Evolutionary conservation across 2,888 invertebrate genomes (phyloP), one percentile per base, ranked within the genome.

Genomic region (Phengaris alcon): DNA sequence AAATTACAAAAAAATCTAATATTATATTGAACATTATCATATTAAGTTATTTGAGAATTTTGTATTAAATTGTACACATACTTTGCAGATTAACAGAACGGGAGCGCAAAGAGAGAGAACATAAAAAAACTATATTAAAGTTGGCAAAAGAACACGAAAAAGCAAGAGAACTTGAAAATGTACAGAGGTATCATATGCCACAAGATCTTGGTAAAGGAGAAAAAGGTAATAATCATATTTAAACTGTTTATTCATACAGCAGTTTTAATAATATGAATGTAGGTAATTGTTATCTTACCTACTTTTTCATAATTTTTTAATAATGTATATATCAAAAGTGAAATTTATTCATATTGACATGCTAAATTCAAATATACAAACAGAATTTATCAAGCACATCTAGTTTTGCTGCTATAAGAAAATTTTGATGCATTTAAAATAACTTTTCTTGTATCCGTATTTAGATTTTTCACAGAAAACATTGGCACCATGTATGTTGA

Each of bases 101-200:
- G 77, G 99, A 99, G 87, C 96, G 95, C 77, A 95, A 95, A 81
- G 97, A 98, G 80, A 93, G 98, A 55, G 95, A 97, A 77, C 97
- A 99, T 85, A 99, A 99, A 86, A 98, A 98, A 85, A 97, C 97
- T 79, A 93, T 99, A 70, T 91, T 99, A 22, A 95, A 96, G 83
- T 94, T 99, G 78, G 99, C 99, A 1, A 97, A 97, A 85, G 98
- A 99, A 87, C 99, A 99, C 95, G 98, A 98, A 86, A 96, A 96
- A 84, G 99, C 99, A 0, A 94, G 98, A 76, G 98, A 99, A 85
- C 90, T 99, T 77, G 98, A 99, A 91, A 96, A 97, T 86, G 96
- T 98, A 1, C 97, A 98, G 83, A 94, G 99, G 74, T 99, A 99
- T 91, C 97, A 96, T 82, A 99, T 99, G 97, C 99, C 99, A 0